These are phyloP conservation scores for Casuarius casuarius DNA, from an alignment of 2,113 vertebrate genomes.

Conservation along the genomic window DNA sequence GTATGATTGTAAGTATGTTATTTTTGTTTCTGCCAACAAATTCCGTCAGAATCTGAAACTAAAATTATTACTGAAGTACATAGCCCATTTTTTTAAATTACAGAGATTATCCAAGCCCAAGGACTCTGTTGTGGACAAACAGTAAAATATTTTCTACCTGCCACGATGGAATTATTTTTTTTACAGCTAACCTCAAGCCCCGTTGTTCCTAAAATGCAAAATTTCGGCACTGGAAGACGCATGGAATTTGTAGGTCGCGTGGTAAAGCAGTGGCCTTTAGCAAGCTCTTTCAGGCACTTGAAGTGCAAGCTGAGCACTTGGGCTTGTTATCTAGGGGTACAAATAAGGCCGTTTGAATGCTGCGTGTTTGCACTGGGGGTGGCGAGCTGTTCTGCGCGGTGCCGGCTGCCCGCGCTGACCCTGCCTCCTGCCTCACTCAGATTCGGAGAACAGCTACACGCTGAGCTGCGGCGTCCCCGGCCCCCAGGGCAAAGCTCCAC, in stretches of 20 bases:
- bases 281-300: not conserved
- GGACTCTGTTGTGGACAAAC: not conserved
- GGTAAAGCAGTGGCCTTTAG: not conserved
- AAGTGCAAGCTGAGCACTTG: not conserved
- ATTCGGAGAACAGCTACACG: slow-evolving; percentile 91
- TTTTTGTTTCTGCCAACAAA: not conserved
- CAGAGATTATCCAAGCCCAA: not conserved
- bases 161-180: not conserved
- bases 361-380: rapidly evolving
- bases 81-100: not conserved
- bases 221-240: not conserved
- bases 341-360: not conserved
- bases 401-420: not conserved
- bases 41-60: not conserved
- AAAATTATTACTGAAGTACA: not conserved
- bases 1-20: not conserved
- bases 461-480: slow-evolving; percentile 88
- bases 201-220: not conserved
- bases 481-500: slow-evolving; percentile 81
- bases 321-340: not conserved
- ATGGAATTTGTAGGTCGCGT: not conserved
- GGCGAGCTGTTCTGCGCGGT: not conserved
- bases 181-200: not conserved
- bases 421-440: slow-evolving; percentile 61
- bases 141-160: not conserved